Base-by-base conservation (phyloP, 2,113 vertebrate species). In the Rhombomys opimus region DNA sequence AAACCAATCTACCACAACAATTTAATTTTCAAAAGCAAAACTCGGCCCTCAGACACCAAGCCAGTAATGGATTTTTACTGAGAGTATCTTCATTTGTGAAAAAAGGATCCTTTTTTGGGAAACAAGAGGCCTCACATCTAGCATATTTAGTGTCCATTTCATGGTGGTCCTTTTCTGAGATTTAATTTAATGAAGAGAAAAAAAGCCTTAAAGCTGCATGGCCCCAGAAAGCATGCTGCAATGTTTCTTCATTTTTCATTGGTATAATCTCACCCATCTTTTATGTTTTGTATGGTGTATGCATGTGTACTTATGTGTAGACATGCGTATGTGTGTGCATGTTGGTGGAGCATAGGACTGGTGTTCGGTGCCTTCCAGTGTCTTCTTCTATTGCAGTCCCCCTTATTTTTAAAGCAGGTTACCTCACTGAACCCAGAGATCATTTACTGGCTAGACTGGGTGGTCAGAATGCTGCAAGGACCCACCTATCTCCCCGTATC, bases 21-120 rank as follows among this genome's bases (percentile, higher is more conserved):
- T 50, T 89, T 82, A 88, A 96, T 88, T 97, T 96, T 93, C 78
- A 80, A 68, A 87, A 63, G n/a, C 59, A 97, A 89, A 91, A 87
- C 91, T 52, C 94, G 87, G 78, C 46, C 65, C 87, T 85, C 11
- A 67, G n/a, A 93, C 30, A 65, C 63, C 30, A 82, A 20, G 67
- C 13, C 78, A 95, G 92, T 86, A 84, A 94, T 67, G 86, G 65
- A 61, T 92, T 89, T 96, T 86, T 91, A 95, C 57, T 89, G 46
- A 61, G 91, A 92, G 15, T 89, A 57, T 95, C 38, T 87, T 93
- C 59, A 78, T 87, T 87, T 76, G 15, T 70, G 76, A 70, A 63
- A 80, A 94, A 84, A 35, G 35, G 0, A 8, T 80, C 32, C n/a
- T 95, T 96, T 67, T 92, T 90, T 4, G 30, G 90, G 18, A 61